A percentile compares a stretch with the other conserved stretches of the same genome.
These are phyloP conservation scores for Centrocercus urophasianus DNA, from an alignment of 2,113 vertebrate species.

Conservation along the genomic window DNA sequence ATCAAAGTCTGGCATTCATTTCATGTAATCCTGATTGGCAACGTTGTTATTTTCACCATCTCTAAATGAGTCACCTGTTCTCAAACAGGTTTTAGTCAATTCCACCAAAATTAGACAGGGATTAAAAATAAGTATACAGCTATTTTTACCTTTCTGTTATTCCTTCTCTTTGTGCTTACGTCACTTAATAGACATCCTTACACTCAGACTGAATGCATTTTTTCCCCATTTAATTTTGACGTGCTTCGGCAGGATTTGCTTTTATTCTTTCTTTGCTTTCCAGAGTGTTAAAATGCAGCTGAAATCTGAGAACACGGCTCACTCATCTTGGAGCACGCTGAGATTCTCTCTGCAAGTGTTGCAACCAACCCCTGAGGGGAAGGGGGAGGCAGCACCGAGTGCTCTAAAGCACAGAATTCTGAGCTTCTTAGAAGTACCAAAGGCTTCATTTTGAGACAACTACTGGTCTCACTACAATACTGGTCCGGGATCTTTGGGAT, in stretches of 20 bases:
- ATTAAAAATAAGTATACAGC: conserved; percentile 6
- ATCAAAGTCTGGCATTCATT: background rate
- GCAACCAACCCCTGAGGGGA: background rate
- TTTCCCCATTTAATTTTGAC: background rate
- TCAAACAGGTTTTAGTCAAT: conserved; percentile 8
- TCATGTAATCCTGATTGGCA: background rate
- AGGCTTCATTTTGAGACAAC: background rate
- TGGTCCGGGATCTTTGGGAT: too few species aligned
- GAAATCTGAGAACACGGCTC: background rate
- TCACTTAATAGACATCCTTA: background rate
- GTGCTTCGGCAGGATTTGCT: background rate
- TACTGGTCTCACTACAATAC: rapidly evolving
- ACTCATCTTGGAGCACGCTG: background rate
- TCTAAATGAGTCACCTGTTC: conserved; percentile 8
- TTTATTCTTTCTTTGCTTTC: background rate
- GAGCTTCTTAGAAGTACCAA: background rate
- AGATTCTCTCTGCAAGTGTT: background rate
- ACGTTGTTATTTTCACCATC: background rate
- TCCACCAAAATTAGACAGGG: background rate
- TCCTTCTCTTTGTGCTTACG: background rate
- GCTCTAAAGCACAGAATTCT: background rate
- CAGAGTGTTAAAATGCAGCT: background rate
- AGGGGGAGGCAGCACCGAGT: rapidly evolving
- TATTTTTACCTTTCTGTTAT: conserved; percentile 18
- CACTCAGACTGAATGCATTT: background rate